Evolutionary conservation across 2,888 invertebrate species (phyloP), one percentile per base, ranked within the genome.

Genomic region (Hypercompe scribonia): DNA sequence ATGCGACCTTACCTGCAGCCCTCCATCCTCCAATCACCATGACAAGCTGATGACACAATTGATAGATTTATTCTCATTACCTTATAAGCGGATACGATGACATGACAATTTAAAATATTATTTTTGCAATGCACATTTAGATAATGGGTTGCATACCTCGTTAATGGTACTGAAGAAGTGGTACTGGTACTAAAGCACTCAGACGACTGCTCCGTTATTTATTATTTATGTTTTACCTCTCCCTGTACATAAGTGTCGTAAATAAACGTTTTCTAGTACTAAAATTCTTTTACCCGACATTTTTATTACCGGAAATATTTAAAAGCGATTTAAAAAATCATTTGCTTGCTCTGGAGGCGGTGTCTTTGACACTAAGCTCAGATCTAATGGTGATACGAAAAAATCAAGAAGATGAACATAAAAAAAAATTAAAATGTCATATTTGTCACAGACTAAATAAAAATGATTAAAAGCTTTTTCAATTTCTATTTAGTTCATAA

Each of bases 51-150:
- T 68, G 64, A 68, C 65, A n/a, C 24, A 54, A 8, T 36, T 65
- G 76, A 68, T 65, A 61, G 74, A 68, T 74, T 61, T 50, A 69
- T 68, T 42, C 67, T 61, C 36, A 65, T n/a, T 70, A 39, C 50
- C 66, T 63, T 70, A 61, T 42, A 28, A 50, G 58, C 31, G 61
- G 67, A 58, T 46, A 67, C 46, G 64, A 65, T 64, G 68, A 21
- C 31, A 64, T 71, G 71, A 71, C 66, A 71, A 64, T 68, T 68
- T 71, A 18, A 67, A 24, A 28, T 54, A 63, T n/a, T 61, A 33
- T 15, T n/a, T 34, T 15, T 61, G 46, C 24, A 54, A 39, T 61
- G 7, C 18, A 31, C 18, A 31, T 61, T 28, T 31, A 61, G 18
- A 61, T 50, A 65, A 58, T 69, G 33, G 31, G 31, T 73, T 69